These are phyloP conservation scores for Chloropsis cyanopogon DNA, from an alignment of 2,113 vertebrate genomes.

Conservation along the genomic window DNA sequence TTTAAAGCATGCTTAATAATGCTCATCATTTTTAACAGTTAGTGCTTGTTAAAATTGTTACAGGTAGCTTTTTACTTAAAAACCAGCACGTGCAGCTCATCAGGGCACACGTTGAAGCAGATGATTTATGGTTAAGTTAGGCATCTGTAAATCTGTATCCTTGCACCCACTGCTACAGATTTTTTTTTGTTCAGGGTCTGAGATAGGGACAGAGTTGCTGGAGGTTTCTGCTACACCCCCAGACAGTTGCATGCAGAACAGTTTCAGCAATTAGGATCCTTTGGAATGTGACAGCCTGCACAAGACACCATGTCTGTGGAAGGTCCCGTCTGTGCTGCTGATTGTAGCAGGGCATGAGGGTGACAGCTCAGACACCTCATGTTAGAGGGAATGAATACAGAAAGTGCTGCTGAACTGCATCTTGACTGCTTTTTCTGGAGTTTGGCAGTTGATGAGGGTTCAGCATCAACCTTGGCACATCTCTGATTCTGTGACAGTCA, in stretches of 20 bases:
- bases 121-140: neutral
- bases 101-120: neutral
- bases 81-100: neutral
- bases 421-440: neutral
- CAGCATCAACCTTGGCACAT: rapidly evolving
- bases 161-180: neutral
- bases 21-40: neutral
- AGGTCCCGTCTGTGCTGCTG: neutral
- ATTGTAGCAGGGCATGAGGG: neutral
- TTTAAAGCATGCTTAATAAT: neutral
- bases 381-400: neutral
- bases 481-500: neutral
- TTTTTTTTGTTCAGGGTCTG: neutral
- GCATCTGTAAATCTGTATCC: neutral
- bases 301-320: neutral
- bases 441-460: neutral
- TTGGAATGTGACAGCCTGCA: neutral
- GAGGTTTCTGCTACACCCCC: neutral
- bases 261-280: neutral
- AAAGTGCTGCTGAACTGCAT: neutral
- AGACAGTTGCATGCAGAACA: neutral
- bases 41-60: neutral
- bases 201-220: neutral
- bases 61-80: neutral
- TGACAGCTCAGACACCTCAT: neutral